Base-by-base conservation (phyloP, 2,888 invertebrate genomes). In the Polylopha cassiicola region DNA sequence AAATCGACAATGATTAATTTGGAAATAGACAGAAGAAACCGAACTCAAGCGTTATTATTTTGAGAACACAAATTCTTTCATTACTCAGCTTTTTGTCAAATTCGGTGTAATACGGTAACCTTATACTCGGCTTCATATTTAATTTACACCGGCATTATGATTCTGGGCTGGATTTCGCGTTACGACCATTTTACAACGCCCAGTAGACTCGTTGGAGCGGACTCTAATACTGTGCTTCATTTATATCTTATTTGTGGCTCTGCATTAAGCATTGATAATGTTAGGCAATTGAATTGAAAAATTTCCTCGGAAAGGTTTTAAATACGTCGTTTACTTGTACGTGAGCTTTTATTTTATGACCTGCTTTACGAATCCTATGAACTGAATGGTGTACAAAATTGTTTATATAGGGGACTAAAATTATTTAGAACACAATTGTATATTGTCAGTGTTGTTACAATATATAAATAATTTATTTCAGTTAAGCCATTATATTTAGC, bases 151-250 rank as follows among this genome's bases (percentile, higher is more conserved):
- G 44, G 52, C 49, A 63, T 65, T 61, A 65, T 57, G 57, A 59
- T 47, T 43, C 46, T 41, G 53, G 57, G 53, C 51, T 48, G 62
- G 60, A 61, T 64, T 62, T 57, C 51, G 61, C 38, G 44, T 56
- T 50, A 50, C 59, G 55, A 57, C 48, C 54, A 61, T 63, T 73
- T 73, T 71, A 75, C 65, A 57, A 51, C 66, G 60, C 75, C 71
- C 74, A 37, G 57, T 49, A 50, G 73, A 49, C 62, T 64, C 65
- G 61, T 73, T 67, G 29, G 39, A 53, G 53, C 58, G 32, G 46
- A 37, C 39, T 50, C 62, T 63, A 62, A 59, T 69, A 62, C 55
- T 54, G 53, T 61, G 58, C 65, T 70, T 66, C 67, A 69, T 73
- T 73, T 66, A 65, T 63, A 58, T 63, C 66, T 68, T 68, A 72